phyloP scores from a whole-genome alignment of 2,797 vertebrate genomes.

The Pipistrellus pygmaeus region DNA sequence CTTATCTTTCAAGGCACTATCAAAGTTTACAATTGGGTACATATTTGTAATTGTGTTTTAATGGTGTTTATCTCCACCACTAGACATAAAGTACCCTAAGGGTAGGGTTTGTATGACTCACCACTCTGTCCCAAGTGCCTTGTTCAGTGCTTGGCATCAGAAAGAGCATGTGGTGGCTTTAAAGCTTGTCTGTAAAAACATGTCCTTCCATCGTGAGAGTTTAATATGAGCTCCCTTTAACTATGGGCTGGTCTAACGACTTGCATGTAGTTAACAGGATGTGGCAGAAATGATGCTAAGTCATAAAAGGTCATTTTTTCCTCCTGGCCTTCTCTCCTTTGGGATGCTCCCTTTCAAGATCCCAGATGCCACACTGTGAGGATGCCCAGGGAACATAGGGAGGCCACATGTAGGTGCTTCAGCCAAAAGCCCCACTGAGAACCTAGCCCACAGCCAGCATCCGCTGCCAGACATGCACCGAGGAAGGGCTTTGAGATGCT shows the following conservation, averaged over 20 bases:
- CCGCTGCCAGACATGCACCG: not conserved
- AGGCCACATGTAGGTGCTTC: not conserved
- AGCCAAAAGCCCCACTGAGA: not conserved
- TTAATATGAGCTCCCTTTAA: slow-evolving; percentile 18
- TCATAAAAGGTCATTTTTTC: not conserved
- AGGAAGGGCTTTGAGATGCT: not conserved
- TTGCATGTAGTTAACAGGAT: slow-evolving; percentile 37
- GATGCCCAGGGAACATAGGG: not conserved
- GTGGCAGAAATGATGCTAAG: not conserved
- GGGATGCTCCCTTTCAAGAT: slow-evolving; percentile 8
- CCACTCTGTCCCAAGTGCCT: not conserved
- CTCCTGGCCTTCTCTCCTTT: not conserved
- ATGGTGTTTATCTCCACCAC: not conserved
- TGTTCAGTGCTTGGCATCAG: not conserved
- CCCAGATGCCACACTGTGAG: not conserved
- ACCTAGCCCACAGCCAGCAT: not conserved
- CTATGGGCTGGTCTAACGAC: not conserved
- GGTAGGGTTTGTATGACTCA: not conserved
- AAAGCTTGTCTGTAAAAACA: not conserved
- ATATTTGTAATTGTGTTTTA: not conserved
- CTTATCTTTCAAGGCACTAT: not conserved
- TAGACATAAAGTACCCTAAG: not conserved
- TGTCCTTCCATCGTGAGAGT: not conserved
- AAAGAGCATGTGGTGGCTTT: not conserved
- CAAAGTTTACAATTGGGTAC: not conserved